Evolutionary conservation across 2,113 vertebrate genomes (phyloP).

Genomic region (Ellobius talpinus): DNA sequence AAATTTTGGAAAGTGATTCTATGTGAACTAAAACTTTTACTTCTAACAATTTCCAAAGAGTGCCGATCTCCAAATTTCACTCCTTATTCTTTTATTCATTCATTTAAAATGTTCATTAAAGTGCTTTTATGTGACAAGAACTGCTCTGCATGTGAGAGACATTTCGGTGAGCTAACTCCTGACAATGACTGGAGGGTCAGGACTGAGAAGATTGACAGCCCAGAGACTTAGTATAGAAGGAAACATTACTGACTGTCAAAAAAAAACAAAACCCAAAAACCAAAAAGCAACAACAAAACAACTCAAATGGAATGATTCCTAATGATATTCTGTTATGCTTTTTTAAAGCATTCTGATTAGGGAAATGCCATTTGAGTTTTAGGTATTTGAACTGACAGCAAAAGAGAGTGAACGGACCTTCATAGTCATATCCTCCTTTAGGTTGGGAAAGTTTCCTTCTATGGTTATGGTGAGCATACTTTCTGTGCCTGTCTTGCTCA

Average conservation of each 20-base stretch:
- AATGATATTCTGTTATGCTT: background rate
- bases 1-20: slow-evolving; percentile 36
- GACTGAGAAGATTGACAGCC: background rate
- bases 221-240: background rate
- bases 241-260: background rate
- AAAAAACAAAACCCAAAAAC: background rate
- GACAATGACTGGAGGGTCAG: background rate
- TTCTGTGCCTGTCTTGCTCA: too few species aligned
- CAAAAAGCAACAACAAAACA: background rate
- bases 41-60: background rate
- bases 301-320: background rate
- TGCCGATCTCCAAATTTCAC: background rate
- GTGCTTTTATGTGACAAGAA: background rate
- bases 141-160: background rate
- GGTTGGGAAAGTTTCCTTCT: too few species aligned
- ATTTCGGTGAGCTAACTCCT: background rate
- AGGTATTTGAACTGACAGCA: background rate
- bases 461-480: too few species aligned
- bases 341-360: background rate
- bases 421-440: too few species aligned
- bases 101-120: background rate
- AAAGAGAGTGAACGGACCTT: background rate
- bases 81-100: background rate
- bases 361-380: background rate
- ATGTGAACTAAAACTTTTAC: background rate